Evolutionary conservation across 53 echinoderm and acorn worm species (phyloP), one percentile per base, ranked within the genome.

Genomic region (Zoroaster sp.): DNA sequence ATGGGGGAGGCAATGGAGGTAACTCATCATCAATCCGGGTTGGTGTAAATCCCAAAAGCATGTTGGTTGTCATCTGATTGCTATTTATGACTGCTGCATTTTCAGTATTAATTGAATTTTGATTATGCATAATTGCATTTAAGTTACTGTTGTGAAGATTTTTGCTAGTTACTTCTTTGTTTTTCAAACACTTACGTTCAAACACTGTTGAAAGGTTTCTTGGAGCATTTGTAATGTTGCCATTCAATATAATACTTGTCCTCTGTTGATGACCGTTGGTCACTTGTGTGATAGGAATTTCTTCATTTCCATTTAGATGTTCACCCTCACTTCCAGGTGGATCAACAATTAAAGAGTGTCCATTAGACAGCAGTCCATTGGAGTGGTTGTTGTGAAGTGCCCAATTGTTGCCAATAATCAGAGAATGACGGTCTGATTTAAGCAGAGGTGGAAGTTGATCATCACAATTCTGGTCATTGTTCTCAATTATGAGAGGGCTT

Each of bases 331-430:
- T 34, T 42, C 18, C 71, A 69, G 85, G 71, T 85, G 85, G 85
- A 51, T 85, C 85, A 36, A 85, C 85, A 47, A 85, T 85, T 31
- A 85, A 49, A 35, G 85, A 45, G 37, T 85, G 70, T 47, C 85
- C 85, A 44, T 85, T 85, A 13, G 71, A 69, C 51, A 85, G 4
- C 70, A 69, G 65, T 72, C 80, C 28, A 80, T 40, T 47, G 65
- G 71, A 35, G 75, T 74, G 90, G 74, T 83, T 59, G 67, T 92
- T 76, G 65, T 88, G 54, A 67, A 88, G 82, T 11, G 73, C 89
- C 90, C 81, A 89, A 36, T 73, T 89, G 74, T 89, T 89, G 35
- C 90, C 73, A 51, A 89, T 71, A 28, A 89, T 74, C 8, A 71
- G 10, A 3, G 90, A 89, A 20, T 80, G 81, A 54, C 90, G 75